Evolutionary conservation across 2,888 invertebrate species (phyloP).

Genomic region (Muschampia plurimacula): DNA sequence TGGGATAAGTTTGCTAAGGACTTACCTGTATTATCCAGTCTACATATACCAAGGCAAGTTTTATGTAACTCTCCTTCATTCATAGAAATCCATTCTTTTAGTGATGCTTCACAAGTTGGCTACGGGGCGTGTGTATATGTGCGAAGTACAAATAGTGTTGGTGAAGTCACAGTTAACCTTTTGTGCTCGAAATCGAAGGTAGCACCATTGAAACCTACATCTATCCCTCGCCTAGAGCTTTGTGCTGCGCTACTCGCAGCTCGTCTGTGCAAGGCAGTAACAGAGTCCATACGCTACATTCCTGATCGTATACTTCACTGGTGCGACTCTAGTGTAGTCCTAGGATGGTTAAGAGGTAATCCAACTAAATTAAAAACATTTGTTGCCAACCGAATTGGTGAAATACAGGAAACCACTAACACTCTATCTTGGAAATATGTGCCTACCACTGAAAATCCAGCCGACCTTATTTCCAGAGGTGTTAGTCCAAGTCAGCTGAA

Average conservation of each 20-base stretch:
- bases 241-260: background rate
- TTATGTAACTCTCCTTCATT: background rate
- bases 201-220: background rate
- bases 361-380: background rate
- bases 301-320: background rate
- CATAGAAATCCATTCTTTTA: background rate
- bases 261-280: background rate
- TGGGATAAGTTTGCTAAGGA: background rate
- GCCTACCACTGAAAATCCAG: background rate
- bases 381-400: conserved; percentile 5
- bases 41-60: background rate
- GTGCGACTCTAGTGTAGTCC: background rate
- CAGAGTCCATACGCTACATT: background rate
- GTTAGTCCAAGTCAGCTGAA: background rate
- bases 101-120: background rate
- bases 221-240: background rate
- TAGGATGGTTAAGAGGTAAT: background rate
- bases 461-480: background rate
- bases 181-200: background rate
- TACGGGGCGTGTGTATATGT: background rate
- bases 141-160: background rate
- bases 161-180: background rate
- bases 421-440: background rate
- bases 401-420: background rate
- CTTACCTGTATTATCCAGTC: background rate